Evolutionary conservation across 1,140 invertebrate genomes (phyloP).

Genomic region (Calliphora vicina): DNA sequence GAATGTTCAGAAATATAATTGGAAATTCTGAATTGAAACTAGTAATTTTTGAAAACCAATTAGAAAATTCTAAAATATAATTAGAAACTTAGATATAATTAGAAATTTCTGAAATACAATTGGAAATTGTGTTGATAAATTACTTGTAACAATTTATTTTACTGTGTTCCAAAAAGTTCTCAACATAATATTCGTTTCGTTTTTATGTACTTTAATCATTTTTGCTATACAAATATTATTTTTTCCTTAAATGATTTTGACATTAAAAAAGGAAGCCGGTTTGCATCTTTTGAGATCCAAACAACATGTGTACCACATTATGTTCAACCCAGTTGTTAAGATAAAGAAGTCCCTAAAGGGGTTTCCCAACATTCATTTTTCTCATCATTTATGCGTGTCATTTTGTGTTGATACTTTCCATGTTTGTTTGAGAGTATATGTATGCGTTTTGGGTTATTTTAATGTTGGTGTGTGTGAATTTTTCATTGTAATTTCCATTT

Average conservation of each 20-base stretch:
- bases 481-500: neutral
- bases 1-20: too few species aligned
- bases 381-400: constrained; percentile 8
- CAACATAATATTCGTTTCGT: too few species aligned
- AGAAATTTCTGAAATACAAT: too few species aligned
- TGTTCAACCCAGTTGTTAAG: constrained; percentile 2
- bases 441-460: neutral
- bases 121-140: too few species aligned
- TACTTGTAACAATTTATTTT: too few species aligned
- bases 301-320: neutral
- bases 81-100: too few species aligned
- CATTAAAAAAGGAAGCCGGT: neutral
- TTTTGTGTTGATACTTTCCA: neutral
- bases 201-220: too few species aligned
- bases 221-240: neutral
- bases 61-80: too few species aligned
- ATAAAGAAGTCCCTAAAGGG: neutral
- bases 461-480: neutral
- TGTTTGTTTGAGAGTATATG: neutral
- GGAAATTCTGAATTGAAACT: too few species aligned
- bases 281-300: neutral
- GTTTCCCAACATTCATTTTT: constrained; percentile 8
- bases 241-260: neutral
- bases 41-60: too few species aligned
- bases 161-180: too few species aligned